Evolutionary conservation across 2,113 vertebrate species (phyloP), one percentile per base, ranked within the genome.

Genomic region (Chloropsis hardwickii): DNA sequence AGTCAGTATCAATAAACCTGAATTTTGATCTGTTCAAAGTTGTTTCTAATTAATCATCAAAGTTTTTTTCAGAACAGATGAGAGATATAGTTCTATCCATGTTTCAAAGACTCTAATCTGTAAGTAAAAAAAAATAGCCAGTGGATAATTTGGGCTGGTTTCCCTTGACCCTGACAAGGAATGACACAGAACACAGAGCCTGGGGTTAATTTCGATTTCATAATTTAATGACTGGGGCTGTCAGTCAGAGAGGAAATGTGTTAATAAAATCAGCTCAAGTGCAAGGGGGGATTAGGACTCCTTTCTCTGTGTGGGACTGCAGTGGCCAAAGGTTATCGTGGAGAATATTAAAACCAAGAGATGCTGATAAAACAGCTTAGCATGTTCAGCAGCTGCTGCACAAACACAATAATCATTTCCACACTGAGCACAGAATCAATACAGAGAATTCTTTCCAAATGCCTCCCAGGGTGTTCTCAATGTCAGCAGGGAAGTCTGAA

Each of bases 321-420:
- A 11, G 67, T 48, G 56, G 72, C 84, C 45, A 86, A 82, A 96
- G 95, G 90, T 81, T 88, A 69, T 74, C 25, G 0, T 15, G 62
- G n/a, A 16, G 80, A 93, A 93, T 90, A 92, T 95, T 92, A 77
- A 93, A 91, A 81, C 57, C 44, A 86, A 84, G 88, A 96, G 71
- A 76, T 71, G 85, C 91, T 91, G 91, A 95, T 96, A 93, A 94
- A 81, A 86, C 60, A 93, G 81, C 76, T 97, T 93, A 93, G 82
- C 76, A 61, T 74, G 82, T 90, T 93, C 33, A 88, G 76, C 17
- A 93, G 51, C 69, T 92, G 51, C 33, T 95, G 86, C 88, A 92
- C 85, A 96, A 96, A 96, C 89, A 94, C 47, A 45, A 89, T 79
- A 77, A 94, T 87, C 44, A 66, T 91, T 95, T 84, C 90, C 87